Percentiles rank a stretch among this genome's conserved stretches.
Conservation (phyloP, 2,888 invertebrate genomes). For the Papilio demoleus region DNA sequence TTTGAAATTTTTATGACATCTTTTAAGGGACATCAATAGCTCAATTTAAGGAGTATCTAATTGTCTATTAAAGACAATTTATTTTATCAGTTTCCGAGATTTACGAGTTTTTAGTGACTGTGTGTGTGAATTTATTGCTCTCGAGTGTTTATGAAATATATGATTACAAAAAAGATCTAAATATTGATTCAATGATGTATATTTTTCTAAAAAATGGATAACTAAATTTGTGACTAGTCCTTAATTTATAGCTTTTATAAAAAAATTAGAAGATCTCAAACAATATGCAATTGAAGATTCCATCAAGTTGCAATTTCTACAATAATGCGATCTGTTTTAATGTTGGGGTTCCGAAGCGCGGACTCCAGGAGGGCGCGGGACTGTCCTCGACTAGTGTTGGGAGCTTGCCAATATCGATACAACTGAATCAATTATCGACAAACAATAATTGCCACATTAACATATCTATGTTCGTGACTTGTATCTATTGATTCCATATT, state of each 20-base stretch:
- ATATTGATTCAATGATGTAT: too few relatives aligned
- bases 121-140: too few relatives aligned
- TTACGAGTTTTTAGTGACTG: too few relatives aligned
- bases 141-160: too few relatives aligned
- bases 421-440: slow-evolving; percentile 36
- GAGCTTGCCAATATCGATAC: slow-evolving; percentile 33
- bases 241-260: slow-evolving; percentile 12
- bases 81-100: too few relatives aligned
- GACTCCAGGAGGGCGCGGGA: not conserved
- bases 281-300: slow-evolving; percentile 71
- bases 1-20: too few relatives aligned
- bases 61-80: too few relatives aligned
- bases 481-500: not conserved
- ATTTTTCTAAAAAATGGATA: too few relatives aligned
- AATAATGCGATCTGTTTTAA: slow-evolving; percentile 79
- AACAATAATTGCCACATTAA: slow-evolving; percentile 22
- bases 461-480: slow-evolving; percentile 17
- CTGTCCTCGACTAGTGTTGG: slow-evolving; percentile 54
- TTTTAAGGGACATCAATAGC: too few relatives aligned
- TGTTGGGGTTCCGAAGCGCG: slow-evolving; percentile 57
- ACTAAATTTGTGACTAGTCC: not conserved
- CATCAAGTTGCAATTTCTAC: slow-evolving; percentile 76
- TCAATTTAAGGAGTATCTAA: too few relatives aligned
- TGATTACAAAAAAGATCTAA: not conserved
- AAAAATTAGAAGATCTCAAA: slow-evolving; percentile 57